Base-by-base conservation (phyloP, 2,888 invertebrate species). In the Atrina japonica region DNA sequence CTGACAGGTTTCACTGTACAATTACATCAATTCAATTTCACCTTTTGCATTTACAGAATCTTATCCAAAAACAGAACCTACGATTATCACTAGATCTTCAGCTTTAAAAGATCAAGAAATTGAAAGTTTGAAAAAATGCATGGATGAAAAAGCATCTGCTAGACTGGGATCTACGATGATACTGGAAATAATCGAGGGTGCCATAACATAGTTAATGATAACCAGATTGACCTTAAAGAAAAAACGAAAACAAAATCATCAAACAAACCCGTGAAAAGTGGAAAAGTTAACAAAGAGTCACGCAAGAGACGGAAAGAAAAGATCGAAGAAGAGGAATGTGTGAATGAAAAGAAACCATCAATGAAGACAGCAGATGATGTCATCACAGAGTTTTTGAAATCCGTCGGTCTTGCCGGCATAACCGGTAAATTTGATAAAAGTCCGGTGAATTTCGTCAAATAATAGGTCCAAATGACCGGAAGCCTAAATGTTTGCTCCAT, bases 301-400 rank as follows among this genome's bases (percentile, higher is more conserved):
- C 63, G 73, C 25, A 73, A 66, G 41, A 69, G 73, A 50, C 63
- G 65, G 16, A 73, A 76, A 47, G 76, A 76, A 41, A 72, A 75
- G 30, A 52, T 50, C 23, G 72, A 73, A 16, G 63, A 73, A 23
- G 77, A 80, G 30, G 81, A 83, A 43, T 75, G 81, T 27, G 71
- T 55, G 23, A 79, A 78, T 23, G 80, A 79, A 21, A 89, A 88
- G 76, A 83, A 86, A 59, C 78, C 86, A 14, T 81, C 90, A 3
- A 91, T 92, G 91, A 91, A 90, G 80, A 92, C 92, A 11, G 90
- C 92, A 1, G 85, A 85, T 1, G 92, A 92, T 77, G 92, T 92
- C n/a, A 90, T 91, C n/a, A n/a, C n/a, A n/a, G n/a, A n/a, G n/a
- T n/a, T n/a, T n/a, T n/a, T n/a, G n/a, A n/a, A n/a, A n/a, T n/a